Evolutionary conservation across 2,797 vertebrate species (phyloP).

Genomic region (Monodelphis domestica): DNA sequence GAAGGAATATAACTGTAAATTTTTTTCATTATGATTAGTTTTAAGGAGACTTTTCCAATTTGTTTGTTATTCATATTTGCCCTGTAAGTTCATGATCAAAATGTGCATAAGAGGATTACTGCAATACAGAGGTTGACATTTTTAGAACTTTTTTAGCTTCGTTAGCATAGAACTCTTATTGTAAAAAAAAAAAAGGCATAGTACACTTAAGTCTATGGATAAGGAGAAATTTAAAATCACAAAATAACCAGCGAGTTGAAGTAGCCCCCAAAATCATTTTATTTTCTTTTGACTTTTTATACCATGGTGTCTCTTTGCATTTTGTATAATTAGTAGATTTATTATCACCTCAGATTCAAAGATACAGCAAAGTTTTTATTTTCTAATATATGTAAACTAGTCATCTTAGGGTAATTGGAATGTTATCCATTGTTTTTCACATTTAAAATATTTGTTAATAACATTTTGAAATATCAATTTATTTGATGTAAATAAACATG

Average conservation of each 20-base stretch:
- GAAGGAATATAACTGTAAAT: too few species aligned
- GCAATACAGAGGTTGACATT: not conserved
- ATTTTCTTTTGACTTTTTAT: not conserved
- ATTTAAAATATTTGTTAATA: slow-evolving; percentile 37
- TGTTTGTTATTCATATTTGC: not conserved
- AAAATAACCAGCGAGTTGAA: not conserved
- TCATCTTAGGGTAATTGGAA: not conserved
- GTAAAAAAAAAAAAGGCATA: not conserved
- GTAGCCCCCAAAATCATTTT: not conserved
- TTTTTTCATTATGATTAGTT: not conserved
- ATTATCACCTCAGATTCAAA: not conserved
- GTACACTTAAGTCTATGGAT: not conserved
- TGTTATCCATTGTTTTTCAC: not conserved
- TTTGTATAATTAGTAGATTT: not conserved
- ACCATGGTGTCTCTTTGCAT: not conserved
- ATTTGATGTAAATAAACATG: not conserved
- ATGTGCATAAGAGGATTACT: not conserved
- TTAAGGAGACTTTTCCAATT: slow-evolving; percentile 25
- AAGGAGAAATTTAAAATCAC: not conserved
- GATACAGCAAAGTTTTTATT: not conserved
- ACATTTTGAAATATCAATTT: slow-evolving; percentile 7
- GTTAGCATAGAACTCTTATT: not conserved
- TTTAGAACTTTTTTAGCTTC: not conserved
- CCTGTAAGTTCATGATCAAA: not conserved
- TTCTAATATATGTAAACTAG: not conserved